Conservation (phyloP, 2,888 invertebrate species). For the Geophilus truncorum region DNA sequence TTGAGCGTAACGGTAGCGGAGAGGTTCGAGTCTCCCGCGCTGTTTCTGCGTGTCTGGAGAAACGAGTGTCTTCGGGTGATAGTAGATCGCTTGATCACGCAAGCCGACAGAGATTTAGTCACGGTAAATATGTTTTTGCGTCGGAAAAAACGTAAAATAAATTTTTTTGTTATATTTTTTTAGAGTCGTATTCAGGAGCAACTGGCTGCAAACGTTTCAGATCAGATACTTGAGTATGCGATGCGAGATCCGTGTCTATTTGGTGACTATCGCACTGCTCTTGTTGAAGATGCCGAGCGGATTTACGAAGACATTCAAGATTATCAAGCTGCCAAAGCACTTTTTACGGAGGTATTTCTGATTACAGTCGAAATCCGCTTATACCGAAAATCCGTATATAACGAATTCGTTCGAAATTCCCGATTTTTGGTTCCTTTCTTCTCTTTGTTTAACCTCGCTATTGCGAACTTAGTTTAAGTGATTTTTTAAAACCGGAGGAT, state of each 20-base stretch:
- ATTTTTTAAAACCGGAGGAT: no score
- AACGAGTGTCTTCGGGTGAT: constrained; percentile 84
- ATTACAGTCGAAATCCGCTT: no score
- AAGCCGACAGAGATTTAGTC: constrained; percentile 48
- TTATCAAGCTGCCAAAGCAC: constrained; percentile 78
- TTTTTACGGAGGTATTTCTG: constrained; percentile 89
- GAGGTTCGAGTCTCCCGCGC: constrained; percentile 62
- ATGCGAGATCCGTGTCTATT: constrained; percentile 77
- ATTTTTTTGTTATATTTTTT: constrained; percentile 48
- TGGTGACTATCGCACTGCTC: constrained; percentile 81
- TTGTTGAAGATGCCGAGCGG: constrained; percentile 70
- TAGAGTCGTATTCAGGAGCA: constrained; percentile 57
- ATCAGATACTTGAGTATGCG: constrained; percentile 58
- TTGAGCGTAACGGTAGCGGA: constrained; percentile 69
- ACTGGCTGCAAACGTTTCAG: constrained; percentile 52
- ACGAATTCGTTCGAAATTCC: no score
- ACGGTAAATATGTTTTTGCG: constrained; percentile 34
- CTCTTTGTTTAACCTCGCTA: no score
- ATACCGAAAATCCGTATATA: no score
- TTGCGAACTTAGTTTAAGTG: no score
- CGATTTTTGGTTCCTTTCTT: no score
- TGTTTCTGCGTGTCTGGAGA: constrained; percentile 80
- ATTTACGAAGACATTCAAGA: constrained; percentile 85
- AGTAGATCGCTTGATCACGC: constrained; percentile 74
- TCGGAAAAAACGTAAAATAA: not conserved